Conservation (phyloP, 2,888 invertebrate genomes). For the Crematogaster levior region DNA sequence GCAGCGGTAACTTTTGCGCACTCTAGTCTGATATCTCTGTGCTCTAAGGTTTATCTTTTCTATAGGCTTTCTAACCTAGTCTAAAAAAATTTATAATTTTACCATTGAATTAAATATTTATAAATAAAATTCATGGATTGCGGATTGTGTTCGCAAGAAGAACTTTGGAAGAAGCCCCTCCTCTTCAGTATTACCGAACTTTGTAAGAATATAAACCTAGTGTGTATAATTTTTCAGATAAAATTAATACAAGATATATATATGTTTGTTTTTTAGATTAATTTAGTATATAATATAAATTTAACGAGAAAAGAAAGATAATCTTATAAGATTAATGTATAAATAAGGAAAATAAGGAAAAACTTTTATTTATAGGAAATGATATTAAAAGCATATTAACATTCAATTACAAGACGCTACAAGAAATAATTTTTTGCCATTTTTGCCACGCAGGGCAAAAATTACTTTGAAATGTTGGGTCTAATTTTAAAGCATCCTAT, state of each 20-base stretch:
- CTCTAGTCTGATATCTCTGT: too few species aligned
- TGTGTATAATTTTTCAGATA: not conserved
- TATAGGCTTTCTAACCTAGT: not conserved
- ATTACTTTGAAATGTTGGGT: conserved; percentile 4
- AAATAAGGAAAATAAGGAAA: not conserved
- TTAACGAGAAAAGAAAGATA: not conserved
- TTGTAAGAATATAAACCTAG: conserved; percentile 11
- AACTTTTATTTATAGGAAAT: conserved; percentile 8
- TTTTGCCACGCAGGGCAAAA: not conserved
- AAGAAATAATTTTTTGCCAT: not conserved
- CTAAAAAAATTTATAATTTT: not conserved
- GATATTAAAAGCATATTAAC: not conserved
- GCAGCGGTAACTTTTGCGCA: too few species aligned
- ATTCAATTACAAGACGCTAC: not conserved
- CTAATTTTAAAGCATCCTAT: not conserved
- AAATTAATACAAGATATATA: not conserved
- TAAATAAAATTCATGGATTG: not conserved
- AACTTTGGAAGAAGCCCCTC: too few species aligned
- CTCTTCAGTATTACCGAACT: too few species aligned
- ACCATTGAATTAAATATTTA: not conserved
- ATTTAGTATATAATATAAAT: too few species aligned
- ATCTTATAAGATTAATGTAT: not conserved
- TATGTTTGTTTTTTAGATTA: not conserved
- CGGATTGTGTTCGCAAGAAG: not conserved
- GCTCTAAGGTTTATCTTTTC: not conserved